These are phyloP conservation scores for Muntiacus muntjak DNA, from an alignment of 2,113 vertebrate genomes.

Conservation along the genomic window DNA sequence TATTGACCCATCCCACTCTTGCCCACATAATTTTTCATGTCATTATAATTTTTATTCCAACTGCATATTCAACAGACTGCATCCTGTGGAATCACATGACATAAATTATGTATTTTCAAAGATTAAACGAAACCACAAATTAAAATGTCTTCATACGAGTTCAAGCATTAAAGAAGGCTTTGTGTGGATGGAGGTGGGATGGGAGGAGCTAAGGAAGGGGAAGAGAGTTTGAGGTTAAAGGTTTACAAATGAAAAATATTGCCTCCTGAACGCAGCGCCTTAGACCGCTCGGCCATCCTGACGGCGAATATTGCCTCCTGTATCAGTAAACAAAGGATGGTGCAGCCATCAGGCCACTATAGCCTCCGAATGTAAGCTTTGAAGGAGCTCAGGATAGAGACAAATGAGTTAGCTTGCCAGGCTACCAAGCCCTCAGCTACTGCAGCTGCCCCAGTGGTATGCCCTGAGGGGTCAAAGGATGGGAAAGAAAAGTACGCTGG, in stretches of 20 bases:
- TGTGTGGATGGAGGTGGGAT: not conserved
- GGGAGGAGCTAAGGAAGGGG: not conserved
- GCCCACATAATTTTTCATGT: not conserved
- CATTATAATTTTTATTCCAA: not conserved
- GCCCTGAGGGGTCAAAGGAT: not conserved
- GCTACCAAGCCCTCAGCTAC: not conserved
- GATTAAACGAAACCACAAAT: not conserved
- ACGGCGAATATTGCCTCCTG: accelerated
- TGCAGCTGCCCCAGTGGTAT: not conserved
- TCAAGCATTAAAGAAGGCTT: not conserved
- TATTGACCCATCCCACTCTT: not conserved
- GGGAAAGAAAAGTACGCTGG: not conserved
- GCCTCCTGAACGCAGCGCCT: too few relatives aligned
- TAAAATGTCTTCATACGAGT: not conserved
- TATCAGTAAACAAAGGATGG: not conserved
- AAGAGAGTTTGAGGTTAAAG: not conserved
- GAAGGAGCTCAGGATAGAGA: not conserved
- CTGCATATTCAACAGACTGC: not conserved
- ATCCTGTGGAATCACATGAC: not conserved
- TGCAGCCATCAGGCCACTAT: not conserved
- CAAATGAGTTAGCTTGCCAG: not conserved
- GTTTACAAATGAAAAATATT: not conserved
- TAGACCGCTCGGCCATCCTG: too few relatives aligned
- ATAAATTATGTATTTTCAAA: conserved; percentile 43
- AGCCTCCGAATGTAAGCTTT: not conserved